A percentile compares a stretch with the other conserved stretches of the same genome.
Evolutionary conservation across 2,888 invertebrate species (phyloP).

Genomic region (Ormia ochracea): DNA sequence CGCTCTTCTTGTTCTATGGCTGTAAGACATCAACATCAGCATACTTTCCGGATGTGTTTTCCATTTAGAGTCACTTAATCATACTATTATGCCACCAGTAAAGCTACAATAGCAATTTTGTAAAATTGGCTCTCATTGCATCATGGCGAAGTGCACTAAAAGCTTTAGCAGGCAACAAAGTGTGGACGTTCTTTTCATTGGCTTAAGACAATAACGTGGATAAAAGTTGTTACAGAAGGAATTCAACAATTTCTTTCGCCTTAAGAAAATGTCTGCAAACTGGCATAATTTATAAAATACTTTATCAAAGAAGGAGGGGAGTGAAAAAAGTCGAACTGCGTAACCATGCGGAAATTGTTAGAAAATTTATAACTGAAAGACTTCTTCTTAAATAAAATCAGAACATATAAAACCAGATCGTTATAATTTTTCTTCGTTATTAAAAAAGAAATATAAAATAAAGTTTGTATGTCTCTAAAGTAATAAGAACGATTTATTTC

Average conservation of each 20-base stretch:
- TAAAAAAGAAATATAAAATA: background rate
- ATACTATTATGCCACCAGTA: constrained; percentile 35
- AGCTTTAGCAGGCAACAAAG: background rate
- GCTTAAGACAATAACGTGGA: constrained; percentile 53
- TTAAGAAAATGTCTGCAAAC: constrained; percentile 50
- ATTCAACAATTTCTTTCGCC: constrained; percentile 19
- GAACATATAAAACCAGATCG: background rate
- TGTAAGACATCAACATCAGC: constrained; percentile 32
- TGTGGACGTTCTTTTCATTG: constrained; percentile 17
- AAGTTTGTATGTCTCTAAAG: background rate
- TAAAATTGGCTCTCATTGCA: constrained; percentile 24
- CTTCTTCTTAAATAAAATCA: constrained; percentile 5
- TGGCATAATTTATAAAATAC: constrained; percentile 56
- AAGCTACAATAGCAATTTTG: constrained; percentile 11
- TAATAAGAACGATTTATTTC: background rate
- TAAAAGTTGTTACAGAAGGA: constrained; percentile 15
- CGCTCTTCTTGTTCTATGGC: constrained; percentile 10
- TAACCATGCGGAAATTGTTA: constrained; percentile 46
- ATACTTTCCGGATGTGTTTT: constrained; percentile 15
- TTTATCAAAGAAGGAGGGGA: constrained; percentile 3
- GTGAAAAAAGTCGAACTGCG: constrained; percentile 18
- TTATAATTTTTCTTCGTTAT: background rate
- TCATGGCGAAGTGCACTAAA: background rate
- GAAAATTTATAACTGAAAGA: constrained; percentile 47
- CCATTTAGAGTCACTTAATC: constrained; percentile 45